Evolutionary conservation across 2,797 vertebrate genomes (phyloP).

Genomic region (Dendrocincla tyrannina): DNA sequence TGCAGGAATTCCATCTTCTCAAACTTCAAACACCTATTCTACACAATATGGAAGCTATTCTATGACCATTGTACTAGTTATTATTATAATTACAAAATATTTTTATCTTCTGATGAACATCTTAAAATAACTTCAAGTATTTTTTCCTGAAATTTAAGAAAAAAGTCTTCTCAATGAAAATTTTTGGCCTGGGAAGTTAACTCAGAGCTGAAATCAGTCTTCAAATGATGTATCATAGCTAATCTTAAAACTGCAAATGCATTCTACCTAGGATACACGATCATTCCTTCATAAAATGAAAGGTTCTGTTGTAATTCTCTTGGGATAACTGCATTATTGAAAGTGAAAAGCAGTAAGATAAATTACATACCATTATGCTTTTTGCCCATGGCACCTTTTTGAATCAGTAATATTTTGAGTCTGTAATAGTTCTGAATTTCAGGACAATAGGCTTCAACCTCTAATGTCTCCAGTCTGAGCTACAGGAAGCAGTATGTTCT

Average conservation of each 20-base stretch:
- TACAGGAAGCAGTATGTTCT: background rate
- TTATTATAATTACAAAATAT: background rate
- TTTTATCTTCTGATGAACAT: background rate
- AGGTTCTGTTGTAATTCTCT: background rate
- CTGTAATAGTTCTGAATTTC: background rate
- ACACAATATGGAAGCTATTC: background rate
- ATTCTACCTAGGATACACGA: background rate
- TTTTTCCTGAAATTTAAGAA: background rate
- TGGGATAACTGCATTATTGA: background rate
- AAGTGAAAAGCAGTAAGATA: background rate
- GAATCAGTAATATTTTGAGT: background rate
- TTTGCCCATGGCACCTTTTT: background rate
- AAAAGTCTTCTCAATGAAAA: background rate
- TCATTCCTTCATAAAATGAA: background rate
- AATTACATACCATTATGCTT: background rate
- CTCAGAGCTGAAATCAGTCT: background rate
- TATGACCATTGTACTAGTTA: background rate
- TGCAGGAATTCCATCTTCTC: background rate
- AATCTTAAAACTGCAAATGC: background rate
- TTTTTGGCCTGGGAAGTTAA: background rate
- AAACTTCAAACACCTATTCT: background rate
- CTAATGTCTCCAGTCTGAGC: background rate
- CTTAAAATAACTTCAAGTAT: background rate
- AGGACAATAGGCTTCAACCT: background rate
- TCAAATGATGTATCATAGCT: background rate